Evolutionary conservation across 1,140 invertebrate species (phyloP), one percentile per base, ranked within the genome.

Genomic region (Diorhabda carinulata): DNA sequence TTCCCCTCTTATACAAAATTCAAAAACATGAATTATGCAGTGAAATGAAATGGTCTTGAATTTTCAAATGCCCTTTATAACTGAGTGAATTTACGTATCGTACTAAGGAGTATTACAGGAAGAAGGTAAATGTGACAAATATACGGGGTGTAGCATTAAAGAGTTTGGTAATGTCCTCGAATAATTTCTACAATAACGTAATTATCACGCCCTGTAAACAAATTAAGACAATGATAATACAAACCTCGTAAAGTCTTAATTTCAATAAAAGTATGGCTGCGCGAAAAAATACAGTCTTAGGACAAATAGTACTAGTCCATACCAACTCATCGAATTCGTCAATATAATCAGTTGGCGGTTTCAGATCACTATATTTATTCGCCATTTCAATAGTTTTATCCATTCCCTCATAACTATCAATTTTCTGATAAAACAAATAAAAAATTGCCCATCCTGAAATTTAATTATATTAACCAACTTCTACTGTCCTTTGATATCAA

Each of bases 371-470:
- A 59, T 70, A 73, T 64, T 77, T 78, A 10, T 72, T 73, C 3
- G 70, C 76, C 75, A 78, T 79, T 57, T 78, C 74, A 43, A 70
- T 40, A 3, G 73, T 73, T 44, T 76, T 69, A 61, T 76, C 76
- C 67, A 73, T 74, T 25, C 77, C 78, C 56, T 76, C 77, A 52
- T 45, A 6, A 7, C 73, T 74, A 9, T 70, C 57, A n/a, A 67
- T 67, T 59, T 75, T 70, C 58, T 72, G 58, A 68, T 78, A 77
- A 67, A 76, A 77, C 9, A 75, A 10, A 58, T 74, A 77, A 4
- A 78, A 47, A 10, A 73, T 63, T 41, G 70, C 73, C 78, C 77
- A 79, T 44, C 72, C 73, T 56, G 25, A 10, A 60, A 10, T 25
- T 60, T 2, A 60, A 4, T 60, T 25, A 25, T 25, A 25, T 25